Percentiles rank a stretch among this genome's conserved stretches.
Evolutionary conservation across 2,888 invertebrate species (phyloP).

Genomic region (Tricholauxania praeusta): DNA sequence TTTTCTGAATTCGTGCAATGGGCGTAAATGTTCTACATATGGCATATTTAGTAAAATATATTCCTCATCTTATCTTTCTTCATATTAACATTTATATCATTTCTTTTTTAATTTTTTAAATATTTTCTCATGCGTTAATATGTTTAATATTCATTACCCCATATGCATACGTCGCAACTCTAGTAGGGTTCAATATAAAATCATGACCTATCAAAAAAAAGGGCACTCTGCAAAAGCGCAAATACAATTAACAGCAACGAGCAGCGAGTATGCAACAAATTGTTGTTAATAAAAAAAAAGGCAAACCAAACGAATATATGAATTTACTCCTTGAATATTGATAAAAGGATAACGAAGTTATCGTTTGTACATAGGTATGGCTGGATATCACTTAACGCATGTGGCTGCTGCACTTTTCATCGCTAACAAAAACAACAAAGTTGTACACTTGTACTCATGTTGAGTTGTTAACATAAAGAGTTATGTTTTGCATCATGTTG

Average conservation of each 20-base stretch:
- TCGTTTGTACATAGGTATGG: not conserved
- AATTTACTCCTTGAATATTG: slow-evolving; percentile 28
- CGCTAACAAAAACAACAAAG: slow-evolving; percentile 14
- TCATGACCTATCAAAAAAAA: too few relatives aligned
- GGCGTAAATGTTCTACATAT: too few relatives aligned
- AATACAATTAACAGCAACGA: slow-evolving; percentile 42
- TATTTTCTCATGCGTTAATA: too few relatives aligned
- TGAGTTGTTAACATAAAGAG: slow-evolving; percentile 36
- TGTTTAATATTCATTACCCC: too few relatives aligned
- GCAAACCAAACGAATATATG: not conserved
- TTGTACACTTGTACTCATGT: not conserved
- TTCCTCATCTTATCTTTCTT: too few relatives aligned
- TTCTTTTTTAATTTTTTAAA: too few relatives aligned
- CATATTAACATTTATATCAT: too few relatives aligned
- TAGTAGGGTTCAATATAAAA: too few relatives aligned
- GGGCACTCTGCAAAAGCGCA: not conserved
- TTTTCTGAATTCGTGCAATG: too few relatives aligned
- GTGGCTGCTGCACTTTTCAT: slow-evolving; percentile 28
- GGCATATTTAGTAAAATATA: too few relatives aligned
- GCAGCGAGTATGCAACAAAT: slow-evolving; percentile 43
- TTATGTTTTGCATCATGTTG: slow-evolving; percentile 23
- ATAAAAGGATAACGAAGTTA: slow-evolving; percentile 30
- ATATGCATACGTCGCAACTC: too few relatives aligned
- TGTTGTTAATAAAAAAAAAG: slow-evolving; percentile 10
- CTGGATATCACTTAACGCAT: slow-evolving; percentile 33